Percentiles rank a stretch among this genome's conserved stretches.
Conservation (phyloP, 2,888 invertebrate genomes). For the Anoplius nigerrimus region DNA sequence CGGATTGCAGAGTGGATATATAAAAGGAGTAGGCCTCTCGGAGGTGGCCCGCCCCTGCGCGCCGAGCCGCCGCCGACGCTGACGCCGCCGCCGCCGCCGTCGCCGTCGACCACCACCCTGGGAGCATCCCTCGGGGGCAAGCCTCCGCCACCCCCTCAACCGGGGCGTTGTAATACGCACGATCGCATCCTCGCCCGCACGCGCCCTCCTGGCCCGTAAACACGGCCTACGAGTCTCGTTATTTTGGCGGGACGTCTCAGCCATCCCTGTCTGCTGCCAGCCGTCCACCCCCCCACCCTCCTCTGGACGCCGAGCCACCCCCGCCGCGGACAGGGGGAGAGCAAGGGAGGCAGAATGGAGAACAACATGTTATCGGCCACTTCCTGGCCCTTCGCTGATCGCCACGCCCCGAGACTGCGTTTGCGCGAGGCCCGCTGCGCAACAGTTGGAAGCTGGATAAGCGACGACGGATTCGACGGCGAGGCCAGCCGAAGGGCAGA, state of each 20-base stretch:
- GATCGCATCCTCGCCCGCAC: conserved; percentile 33
- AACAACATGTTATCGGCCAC: conserved; percentile 55
- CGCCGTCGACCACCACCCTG: no score
- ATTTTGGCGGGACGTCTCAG: conserved; percentile 20
- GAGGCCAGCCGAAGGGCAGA: no score
- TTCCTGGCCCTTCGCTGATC: conserved; percentile 58
- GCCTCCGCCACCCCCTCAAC: conserved; percentile 3
- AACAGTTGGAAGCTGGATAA: conserved; percentile 60
- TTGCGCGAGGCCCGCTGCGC: conserved; percentile 63
- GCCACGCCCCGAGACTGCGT: conserved; percentile 58
- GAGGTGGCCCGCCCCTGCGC: conserved; percentile 4
- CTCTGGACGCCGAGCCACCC: conserved; percentile 27
- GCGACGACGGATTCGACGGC: no score
- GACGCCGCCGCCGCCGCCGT: no score
- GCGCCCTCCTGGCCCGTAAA: conserved; percentile 28
- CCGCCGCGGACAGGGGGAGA: conserved; percentile 10
- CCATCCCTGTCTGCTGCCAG: no score
- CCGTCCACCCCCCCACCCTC: no score
- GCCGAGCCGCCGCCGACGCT: no score
- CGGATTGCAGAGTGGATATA: conserved; percentile 44
- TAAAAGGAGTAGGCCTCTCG: conserved; percentile 17
- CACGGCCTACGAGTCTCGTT: conserved; percentile 22
- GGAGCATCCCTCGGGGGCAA: no score
- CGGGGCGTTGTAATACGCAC: conserved; percentile 14
- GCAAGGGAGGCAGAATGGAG: conserved; percentile 41